Conservation (phyloP, 2,797 vertebrate species). For the Euthynnus affinis region DNA sequence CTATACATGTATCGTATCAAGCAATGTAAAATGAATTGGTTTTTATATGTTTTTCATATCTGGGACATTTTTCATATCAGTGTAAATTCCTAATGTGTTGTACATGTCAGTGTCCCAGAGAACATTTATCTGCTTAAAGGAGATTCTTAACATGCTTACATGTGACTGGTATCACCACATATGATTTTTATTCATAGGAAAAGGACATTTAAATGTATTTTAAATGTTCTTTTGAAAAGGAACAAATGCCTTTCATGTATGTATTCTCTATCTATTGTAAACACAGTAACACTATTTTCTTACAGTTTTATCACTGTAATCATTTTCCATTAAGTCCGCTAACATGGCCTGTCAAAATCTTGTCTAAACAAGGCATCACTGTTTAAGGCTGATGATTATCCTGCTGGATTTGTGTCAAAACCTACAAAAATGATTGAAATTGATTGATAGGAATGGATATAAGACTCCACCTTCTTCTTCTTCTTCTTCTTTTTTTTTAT, state of each 20-base stretch:
- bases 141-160: too few relatives aligned
- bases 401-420: constrained; percentile 68
- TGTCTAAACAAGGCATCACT: constrained; percentile 53
- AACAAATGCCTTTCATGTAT: constrained; percentile 24
- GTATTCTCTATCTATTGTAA: not conserved
- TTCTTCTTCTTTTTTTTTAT: too few relatives aligned
- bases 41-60: constrained; percentile 7
- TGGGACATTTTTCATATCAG: constrained; percentile 1
- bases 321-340: constrained; percentile 45
- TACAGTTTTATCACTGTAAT: constrained; percentile 44
- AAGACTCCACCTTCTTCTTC: constrained; percentile 18
- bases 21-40: not conserved
- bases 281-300: constrained; percentile 13
- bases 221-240: not conserved
- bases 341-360: constrained; percentile 56
- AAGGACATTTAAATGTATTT: constrained; percentile 15
- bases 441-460: constrained; percentile 21
- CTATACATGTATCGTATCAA: not conserved
- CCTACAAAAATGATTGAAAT: constrained; percentile 39
- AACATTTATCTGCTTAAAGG: not conserved
- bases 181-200: constrained; percentile 11
- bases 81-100: too few relatives aligned
- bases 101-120: constrained; percentile 3
- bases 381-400: constrained; percentile 67
- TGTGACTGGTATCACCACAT: not conserved